Evolutionary conservation across 2,113 vertebrate genomes (phyloP).

Genomic region (Sylvilagus bachmani): DNA sequence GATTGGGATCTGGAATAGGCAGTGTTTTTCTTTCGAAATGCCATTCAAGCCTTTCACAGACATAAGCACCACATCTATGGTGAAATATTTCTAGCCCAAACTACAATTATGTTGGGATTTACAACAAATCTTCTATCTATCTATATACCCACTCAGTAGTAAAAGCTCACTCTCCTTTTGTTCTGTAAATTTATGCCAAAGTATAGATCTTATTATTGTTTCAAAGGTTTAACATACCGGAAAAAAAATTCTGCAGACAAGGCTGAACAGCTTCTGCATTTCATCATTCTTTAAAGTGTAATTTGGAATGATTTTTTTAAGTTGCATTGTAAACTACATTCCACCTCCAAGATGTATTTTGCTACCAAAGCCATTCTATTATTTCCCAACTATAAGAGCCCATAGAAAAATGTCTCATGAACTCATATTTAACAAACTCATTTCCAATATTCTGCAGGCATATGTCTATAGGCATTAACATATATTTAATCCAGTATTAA

Average conservation of each 20-base stretch:
- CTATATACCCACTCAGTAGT: conserved; percentile 49
- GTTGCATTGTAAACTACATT: conserved; percentile 52
- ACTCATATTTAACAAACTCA: conserved; percentile 72
- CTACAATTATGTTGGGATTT: conserved; percentile 68
- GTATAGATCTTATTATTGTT: conserved; percentile 64
- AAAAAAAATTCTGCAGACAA: conserved; percentile 51
- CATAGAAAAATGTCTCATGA: conserved; percentile 58
- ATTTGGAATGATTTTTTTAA: conserved; percentile 58
- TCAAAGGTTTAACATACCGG: conserved; percentile 53
- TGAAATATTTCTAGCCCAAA: conserved; percentile 60
- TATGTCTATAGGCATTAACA: conserved; percentile 15
- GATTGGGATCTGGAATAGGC: conserved; percentile 23
- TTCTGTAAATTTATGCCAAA: conserved; percentile 77
- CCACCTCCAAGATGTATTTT: conserved; percentile 67
- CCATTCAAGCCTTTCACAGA: conserved; percentile 46
- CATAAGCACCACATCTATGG: not conserved
- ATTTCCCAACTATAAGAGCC: conserved; percentile 50
- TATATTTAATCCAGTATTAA: conserved; percentile 44
- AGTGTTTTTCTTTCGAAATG: conserved; percentile 63
- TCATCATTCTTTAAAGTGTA: conserved; percentile 55
- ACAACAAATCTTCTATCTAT: conserved; percentile 53
- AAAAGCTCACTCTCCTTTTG: conserved; percentile 64
- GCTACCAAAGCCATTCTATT: conserved; percentile 63
- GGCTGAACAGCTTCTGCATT: conserved; percentile 41
- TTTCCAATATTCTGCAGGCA: conserved; percentile 55